Percentiles rank a stretch among this genome's conserved stretches.
These are phyloP conservation scores for Drosophila nasuta DNA, from an alignment of 1,140 invertebrate genomes.

Conservation along the genomic window DNA sequence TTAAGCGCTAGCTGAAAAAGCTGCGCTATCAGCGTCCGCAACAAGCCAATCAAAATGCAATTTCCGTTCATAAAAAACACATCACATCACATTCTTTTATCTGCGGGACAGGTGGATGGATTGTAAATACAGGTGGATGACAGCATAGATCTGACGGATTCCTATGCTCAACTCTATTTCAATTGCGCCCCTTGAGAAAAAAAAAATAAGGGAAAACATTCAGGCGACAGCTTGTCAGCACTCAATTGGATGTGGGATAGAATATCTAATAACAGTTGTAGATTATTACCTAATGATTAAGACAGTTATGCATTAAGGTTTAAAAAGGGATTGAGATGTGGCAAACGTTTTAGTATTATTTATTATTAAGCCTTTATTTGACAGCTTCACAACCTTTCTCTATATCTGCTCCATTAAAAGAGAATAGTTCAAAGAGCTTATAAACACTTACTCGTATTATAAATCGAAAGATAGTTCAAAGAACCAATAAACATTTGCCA, in stretches of 20 bases:
- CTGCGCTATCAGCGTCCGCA: constrained; percentile 68
- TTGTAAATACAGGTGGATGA: constrained; percentile 20
- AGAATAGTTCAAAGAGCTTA: too few relatives aligned
- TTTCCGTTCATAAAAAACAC: constrained; percentile 65
- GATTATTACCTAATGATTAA: neutral
- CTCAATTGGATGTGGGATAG: neutral
- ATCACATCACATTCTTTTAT: constrained; percentile 36
- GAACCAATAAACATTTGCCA: too few relatives aligned
- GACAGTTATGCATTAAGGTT: neutral
- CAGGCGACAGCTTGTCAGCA: neutral
- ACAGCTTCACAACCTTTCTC: too few relatives aligned
- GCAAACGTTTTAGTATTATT: too few relatives aligned
- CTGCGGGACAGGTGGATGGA: constrained; percentile 31
- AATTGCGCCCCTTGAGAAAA: neutral
- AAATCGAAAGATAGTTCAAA: too few relatives aligned
- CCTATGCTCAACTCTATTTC: neutral
- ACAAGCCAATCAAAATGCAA: constrained; percentile 78
- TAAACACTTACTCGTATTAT: too few relatives aligned
- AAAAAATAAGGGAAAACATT: neutral
- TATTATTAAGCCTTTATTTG: too few relatives aligned
- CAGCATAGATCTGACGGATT: constrained; percentile 30
- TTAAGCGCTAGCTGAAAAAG: constrained; percentile 26
- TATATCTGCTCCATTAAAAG: too few relatives aligned
- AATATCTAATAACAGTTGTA: neutral
- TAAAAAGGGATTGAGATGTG: too few relatives aligned